Base-by-base conservation (phyloP, 2,888 invertebrate genomes). In the Drosophila austrosaltans region DNA sequence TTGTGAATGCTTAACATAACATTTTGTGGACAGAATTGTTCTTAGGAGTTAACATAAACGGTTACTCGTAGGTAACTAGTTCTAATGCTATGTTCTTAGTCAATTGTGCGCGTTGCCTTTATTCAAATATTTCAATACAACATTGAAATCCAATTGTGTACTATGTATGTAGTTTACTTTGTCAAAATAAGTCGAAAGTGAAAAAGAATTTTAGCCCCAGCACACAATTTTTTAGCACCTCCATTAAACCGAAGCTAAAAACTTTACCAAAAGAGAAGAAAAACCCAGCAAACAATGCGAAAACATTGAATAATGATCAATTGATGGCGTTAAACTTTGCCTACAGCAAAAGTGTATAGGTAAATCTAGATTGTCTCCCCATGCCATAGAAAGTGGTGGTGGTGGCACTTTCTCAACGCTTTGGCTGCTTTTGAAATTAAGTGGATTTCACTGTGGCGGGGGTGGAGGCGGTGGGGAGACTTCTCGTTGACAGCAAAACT, bases 251-350 rank as follows among this genome's bases (percentile, higher is more conserved):
- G 22, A 40, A 6, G 25, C 16, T 4, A 3, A 48, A 48, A 20
- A 48, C 36, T 36, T 36, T 36, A 36, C 4, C 42, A 54, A 63
- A 63, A 76, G 32, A 57, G 36, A 53, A 25, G 2, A 53, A 12
- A 53, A 66, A 63, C 25, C 48, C 22, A 8, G 22, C 48, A 48
- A 63, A 57, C 56, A 65, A 63, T 59, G 64, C 62, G 69, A 76
- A 63, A 73, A 40, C 60, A 61, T 57, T 77, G 77, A 72, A 65
- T 79, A 87, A 84, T 89, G 87, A 81, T 75, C 75, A 79, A 87
- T 84, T 79, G 71, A 78, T 77, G 73, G 68, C 68, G 78, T 63
- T 56, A 70, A 81, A 68, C 54, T 71, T 72, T 16, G 64, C 69
- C 70, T 48, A 30, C 32, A 60, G 75, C 65, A 58, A 58, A 53